Conservation (phyloP, 2,888 invertebrate species). For the Lycia hirtaria region DNA sequence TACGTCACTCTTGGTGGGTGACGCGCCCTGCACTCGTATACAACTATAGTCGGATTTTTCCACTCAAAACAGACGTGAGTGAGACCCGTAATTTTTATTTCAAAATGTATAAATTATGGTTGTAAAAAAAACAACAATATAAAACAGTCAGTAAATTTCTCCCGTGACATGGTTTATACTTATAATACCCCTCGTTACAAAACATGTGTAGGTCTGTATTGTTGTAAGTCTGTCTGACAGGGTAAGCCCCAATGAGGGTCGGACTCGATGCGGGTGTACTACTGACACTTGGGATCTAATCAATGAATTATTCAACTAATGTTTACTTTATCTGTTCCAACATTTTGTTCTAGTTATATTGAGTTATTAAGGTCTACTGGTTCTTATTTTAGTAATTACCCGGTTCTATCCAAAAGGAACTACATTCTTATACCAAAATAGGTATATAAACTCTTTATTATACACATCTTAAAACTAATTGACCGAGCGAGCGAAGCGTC, state of each 20-base stretch:
- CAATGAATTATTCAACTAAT: constrained; percentile 11
- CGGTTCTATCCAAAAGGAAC: too few relatives aligned
- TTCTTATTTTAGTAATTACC: neutral
- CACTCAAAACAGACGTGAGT: too few relatives aligned
- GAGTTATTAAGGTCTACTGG: neutral
- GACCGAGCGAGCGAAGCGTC: too few relatives aligned
- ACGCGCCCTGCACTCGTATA: too few relatives aligned
- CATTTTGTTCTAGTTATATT: neutral
- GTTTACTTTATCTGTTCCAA: neutral
- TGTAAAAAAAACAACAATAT: neutral
- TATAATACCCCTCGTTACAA: constrained; percentile 2
- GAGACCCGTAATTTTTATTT: too few relatives aligned
- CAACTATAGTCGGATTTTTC: too few relatives aligned
- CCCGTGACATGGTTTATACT: neutral
- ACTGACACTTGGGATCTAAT: constrained; percentile 14
- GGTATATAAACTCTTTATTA: too few relatives aligned
- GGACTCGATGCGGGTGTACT: constrained; percentile 8
- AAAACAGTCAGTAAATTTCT: neutral
- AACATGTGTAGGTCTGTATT: constrained; percentile 4
- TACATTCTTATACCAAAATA: too few relatives aligned
- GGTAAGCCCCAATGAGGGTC: constrained; percentile 15
- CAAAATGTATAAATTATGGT: too few relatives aligned
- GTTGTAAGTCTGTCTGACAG: constrained; percentile 7
- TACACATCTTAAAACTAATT: too few relatives aligned
- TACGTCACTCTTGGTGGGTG: too few relatives aligned